Conservation (phyloP, 2,888 invertebrate genomes). For the Xiphydria camelus region DNA sequence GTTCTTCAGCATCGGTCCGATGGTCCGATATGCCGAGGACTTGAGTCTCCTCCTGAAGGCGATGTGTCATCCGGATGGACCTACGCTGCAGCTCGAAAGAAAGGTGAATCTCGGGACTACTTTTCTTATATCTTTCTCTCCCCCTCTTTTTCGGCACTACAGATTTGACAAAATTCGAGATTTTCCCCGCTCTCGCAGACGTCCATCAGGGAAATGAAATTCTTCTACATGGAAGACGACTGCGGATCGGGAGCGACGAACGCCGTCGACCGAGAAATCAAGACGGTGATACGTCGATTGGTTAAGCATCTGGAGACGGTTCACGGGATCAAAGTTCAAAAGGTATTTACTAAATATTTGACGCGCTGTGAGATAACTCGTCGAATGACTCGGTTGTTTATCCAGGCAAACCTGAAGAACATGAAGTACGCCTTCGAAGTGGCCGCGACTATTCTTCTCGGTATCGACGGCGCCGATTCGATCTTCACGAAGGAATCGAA, state of each 20-base stretch:
- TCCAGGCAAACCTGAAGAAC: slow-evolving; percentile 66
- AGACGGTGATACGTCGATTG: slow-evolving; percentile 62
- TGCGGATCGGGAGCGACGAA: slow-evolving; percentile 68
- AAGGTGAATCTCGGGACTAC: no score
- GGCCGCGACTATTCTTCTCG: slow-evolving; percentile 63
- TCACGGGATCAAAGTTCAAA: slow-evolving; percentile 63
- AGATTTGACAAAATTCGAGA: slow-evolving; percentile 10
- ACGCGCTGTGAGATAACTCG: background rate
- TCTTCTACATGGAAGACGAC: slow-evolving; percentile 82
- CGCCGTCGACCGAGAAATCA: slow-evolving; percentile 65
- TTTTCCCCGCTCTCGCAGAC: slow-evolving; percentile 57
- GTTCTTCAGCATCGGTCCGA: slow-evolving; percentile 81
- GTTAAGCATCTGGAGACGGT: slow-evolving; percentile 62
- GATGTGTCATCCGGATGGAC: slow-evolving; percentile 63
- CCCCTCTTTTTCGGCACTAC: background rate
- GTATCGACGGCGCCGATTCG: slow-evolving; percentile 67
- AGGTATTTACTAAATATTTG: no score
- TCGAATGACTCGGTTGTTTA: no score
- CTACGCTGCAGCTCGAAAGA: slow-evolving; percentile 59
- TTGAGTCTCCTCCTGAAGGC: slow-evolving; percentile 74
- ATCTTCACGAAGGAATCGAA: slow-evolving; percentile 69
- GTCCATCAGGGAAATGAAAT: slow-evolving; percentile 66
- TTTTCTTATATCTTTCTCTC: no score
- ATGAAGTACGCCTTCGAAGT: slow-evolving; percentile 70
- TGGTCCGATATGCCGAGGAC: slow-evolving; percentile 86